Conservation (phyloP, 2,888 invertebrate species). For the Watsonalla cultraria region DNA sequence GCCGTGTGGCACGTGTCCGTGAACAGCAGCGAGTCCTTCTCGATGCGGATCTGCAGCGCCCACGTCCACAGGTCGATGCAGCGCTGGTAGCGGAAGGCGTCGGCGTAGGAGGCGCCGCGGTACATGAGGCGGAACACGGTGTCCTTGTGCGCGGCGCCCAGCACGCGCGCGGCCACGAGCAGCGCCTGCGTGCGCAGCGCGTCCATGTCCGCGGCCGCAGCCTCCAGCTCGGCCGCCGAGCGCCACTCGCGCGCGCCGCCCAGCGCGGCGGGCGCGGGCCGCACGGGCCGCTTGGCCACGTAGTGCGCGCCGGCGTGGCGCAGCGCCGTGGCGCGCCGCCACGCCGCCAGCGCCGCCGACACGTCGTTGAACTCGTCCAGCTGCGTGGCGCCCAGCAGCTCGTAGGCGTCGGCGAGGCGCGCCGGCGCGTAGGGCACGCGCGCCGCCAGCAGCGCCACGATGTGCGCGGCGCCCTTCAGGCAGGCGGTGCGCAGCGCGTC, state of each 20-base stretch:
- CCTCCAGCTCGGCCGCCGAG: constrained; percentile 83
- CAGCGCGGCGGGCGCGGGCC: constrained; percentile 84
- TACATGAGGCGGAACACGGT: constrained; percentile 88
- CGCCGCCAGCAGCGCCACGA: constrained; percentile 81
- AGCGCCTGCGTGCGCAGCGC: constrained; percentile 92
- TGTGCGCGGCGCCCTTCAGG: constrained; percentile 82
- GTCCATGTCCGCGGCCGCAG: constrained; percentile 88
- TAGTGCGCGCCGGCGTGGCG: constrained; percentile 25
- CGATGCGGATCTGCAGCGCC: constrained; percentile 88
- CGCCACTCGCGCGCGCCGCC: constrained; percentile 85
- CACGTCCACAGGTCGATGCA: constrained; percentile 94
- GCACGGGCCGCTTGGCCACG: constrained; percentile 56
- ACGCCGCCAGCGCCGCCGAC: constrained; percentile 83
- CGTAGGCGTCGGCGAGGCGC: constrained; percentile 90
- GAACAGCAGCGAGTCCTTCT: constrained; percentile 86
- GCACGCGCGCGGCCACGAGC: constrained; percentile 91
- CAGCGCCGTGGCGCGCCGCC: constrained; percentile 84
- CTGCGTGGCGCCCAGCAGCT: constrained; percentile 91
- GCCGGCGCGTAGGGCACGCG: constrained; percentile 81
- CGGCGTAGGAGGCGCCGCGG: constrained; percentile 86
- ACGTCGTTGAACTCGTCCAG: constrained; percentile 92
- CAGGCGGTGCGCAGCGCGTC: constrained; percentile 94
- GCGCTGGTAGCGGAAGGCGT: constrained; percentile 85
- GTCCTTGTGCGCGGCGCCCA: constrained; percentile 92
- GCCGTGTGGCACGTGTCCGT: constrained; percentile 91